Conservation (phyloP, 2,113 vertebrate species). For the Dipodomys ordii region DNA sequence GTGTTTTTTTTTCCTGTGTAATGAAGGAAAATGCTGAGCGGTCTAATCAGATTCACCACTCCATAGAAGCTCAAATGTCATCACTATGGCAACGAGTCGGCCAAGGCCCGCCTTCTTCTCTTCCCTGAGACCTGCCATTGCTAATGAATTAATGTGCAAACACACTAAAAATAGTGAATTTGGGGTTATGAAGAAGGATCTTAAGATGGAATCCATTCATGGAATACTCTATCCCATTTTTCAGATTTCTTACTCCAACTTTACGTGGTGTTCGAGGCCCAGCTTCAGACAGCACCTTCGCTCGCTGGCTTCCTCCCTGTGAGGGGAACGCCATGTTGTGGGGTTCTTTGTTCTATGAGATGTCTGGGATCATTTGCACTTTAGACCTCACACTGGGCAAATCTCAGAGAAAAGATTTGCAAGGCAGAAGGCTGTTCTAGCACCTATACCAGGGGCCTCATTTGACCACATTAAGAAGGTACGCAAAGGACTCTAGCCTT, state of each 20-base stretch:
- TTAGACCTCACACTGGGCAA: not conserved
- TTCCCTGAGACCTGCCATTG: conserved; percentile 18
- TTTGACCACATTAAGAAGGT: conserved; percentile 29
- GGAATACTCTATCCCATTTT: not conserved
- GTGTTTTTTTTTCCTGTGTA: conserved; percentile 37
- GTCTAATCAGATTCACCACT: conserved; percentile 71
- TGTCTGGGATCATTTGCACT: not conserved
- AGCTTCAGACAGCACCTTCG: conserved; percentile 19
- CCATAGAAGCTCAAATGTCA: conserved; percentile 77
- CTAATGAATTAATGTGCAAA: conserved; percentile 42
- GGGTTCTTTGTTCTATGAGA: conserved; percentile 60
- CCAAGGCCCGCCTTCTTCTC: conserved; percentile 29
- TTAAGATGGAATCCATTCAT: conserved; percentile 18
- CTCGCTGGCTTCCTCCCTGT: not conserved
- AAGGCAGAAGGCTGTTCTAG: conserved; percentile 2
- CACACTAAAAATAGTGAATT: conserved; percentile 15
- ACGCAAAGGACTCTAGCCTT: not conserved
- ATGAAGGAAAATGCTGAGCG: conserved; percentile 52
- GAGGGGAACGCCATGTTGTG: not conserved
- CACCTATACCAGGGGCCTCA: not conserved
- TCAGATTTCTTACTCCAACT: conserved; percentile 39
- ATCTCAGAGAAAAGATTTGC: not conserved
- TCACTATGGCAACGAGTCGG: conserved; percentile 77
- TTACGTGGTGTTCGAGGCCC: conserved; percentile 37
- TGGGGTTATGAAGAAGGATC: not conserved